phyloP scores from a whole-genome alignment of 1,140 invertebrate genomes.

The Papilio aristodemus region DNA sequence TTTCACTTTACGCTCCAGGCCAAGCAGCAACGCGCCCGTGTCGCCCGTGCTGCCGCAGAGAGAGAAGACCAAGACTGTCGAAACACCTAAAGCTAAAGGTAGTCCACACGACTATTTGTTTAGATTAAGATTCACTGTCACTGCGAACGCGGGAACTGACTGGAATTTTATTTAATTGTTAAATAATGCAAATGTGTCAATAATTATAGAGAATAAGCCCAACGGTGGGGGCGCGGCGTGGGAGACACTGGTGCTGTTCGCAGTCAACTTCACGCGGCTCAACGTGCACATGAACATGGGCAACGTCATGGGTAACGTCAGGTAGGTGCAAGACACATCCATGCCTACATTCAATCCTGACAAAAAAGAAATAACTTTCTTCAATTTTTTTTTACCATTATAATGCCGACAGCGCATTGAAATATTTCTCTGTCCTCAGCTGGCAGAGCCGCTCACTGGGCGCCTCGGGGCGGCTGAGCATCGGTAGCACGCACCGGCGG shows the following conservation, averaged over 20 bases:
- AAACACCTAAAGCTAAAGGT: slow-evolving; percentile 73
- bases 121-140: too few relatives aligned
- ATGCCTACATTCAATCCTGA: too few relatives aligned
- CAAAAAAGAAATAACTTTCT: too few relatives aligned
- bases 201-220: slow-evolving; percentile 54
- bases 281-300: slow-evolving; percentile 99
- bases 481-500: slow-evolving; percentile 96
- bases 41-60: slow-evolving; percentile 73
- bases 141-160: too few relatives aligned
- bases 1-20: too few relatives aligned
- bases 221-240: slow-evolving; percentile 84
- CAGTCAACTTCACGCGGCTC: slow-evolving; percentile 95
- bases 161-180: too few relatives aligned
- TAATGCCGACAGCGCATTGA: too few relatives aligned
- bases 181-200: not conserved
- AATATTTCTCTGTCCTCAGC: slow-evolving; percentile 62
- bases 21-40: slow-evolving; percentile 59
- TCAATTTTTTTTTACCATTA: too few relatives aligned
- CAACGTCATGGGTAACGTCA: slow-evolving; percentile 98
- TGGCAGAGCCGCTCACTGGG: slow-evolving; percentile 96
- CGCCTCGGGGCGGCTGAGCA: slow-evolving; percentile 90
- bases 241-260: slow-evolving; percentile 97
- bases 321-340: slow-evolving; percentile 81
- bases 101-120: slow-evolving; percentile 25
- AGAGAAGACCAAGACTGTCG: slow-evolving; percentile 73